Percentiles rank a stretch among this genome's conserved stretches.
Evolutionary conservation across 2,113 vertebrate species (phyloP).

Genomic region (Notothenia coriiceps): DNA sequence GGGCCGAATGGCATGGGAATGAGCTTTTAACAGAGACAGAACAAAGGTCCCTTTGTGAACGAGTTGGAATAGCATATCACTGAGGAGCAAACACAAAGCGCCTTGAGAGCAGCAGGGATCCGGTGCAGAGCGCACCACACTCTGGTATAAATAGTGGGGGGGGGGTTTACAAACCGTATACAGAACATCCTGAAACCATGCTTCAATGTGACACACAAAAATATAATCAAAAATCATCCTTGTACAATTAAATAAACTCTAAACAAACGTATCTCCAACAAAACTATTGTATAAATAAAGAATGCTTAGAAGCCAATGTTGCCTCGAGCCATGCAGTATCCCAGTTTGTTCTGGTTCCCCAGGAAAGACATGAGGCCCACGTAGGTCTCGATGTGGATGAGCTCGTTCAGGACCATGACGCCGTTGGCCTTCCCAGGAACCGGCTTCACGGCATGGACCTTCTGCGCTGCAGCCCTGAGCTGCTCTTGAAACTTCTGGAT

Average conservation of each 20-base stretch:
- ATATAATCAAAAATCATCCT: not conserved
- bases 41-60: conserved; percentile 69
- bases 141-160: conserved; percentile 39
- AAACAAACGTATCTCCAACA: too few relatives aligned
- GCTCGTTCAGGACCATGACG: conserved; percentile 82
- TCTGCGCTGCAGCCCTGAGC: conserved; percentile 79
- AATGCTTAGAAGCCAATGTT: conserved; percentile 85
- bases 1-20: conserved; percentile 56
- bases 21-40: conserved; percentile 58
- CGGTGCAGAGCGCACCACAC: conserved; percentile 50
- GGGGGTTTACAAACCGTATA: conserved; percentile 41
- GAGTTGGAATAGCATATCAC: conserved; percentile 73
- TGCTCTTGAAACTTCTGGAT: conserved; percentile 82
- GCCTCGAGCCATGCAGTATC: conserved; percentile 86
- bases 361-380: conserved; percentile 85
- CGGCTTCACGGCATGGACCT: conserved; percentile 70
- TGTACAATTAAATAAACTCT: not conserved
- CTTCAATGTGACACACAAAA: conserved; percentile 1
- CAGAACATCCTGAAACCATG: conserved; percentile 28
- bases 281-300: not conserved
- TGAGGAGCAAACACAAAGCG: conserved; percentile 69
- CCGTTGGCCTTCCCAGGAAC: conserved; percentile 80
- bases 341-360: conserved; percentile 88
- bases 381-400: conserved; percentile 84
- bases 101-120: conserved; percentile 57